Evolutionary conservation across 2,113 vertebrate genomes (phyloP).

Genomic region (Noturus placidus): DNA sequence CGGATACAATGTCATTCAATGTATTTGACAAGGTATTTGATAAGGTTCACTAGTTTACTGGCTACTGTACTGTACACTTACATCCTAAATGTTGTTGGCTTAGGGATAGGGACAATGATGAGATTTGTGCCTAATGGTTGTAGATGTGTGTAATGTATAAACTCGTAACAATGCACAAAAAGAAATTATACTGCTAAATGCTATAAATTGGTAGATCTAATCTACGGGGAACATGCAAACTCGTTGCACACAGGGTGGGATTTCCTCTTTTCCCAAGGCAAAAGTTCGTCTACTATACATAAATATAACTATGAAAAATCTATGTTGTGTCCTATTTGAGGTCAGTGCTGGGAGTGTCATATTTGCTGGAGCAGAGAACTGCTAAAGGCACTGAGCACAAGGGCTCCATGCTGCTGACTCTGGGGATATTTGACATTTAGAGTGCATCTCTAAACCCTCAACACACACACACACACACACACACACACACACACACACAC

Average conservation of each 20-base stretch:
- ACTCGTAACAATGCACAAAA: background rate
- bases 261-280: too few species aligned
- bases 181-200: too few species aligned
- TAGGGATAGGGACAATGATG: background rate
- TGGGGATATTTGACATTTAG: conserved; percentile 34
- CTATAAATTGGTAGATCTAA: background rate
- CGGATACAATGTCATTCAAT: too few species aligned
- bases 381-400: background rate
- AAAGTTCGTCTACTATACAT: too few species aligned
- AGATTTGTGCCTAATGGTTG: background rate
- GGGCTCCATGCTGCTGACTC: conserved; percentile 5
- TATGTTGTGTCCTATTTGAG: background rate
- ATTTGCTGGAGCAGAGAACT: background rate
- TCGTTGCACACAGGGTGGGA: too few species aligned
- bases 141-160: background rate
- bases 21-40: too few species aligned
- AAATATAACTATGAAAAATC: too few species aligned
- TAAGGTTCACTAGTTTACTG: background rate
- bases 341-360: background rate
- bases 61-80: background rate
- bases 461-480: conserved; percentile 10
- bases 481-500: conserved; percentile 23
- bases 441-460: conserved; percentile 17
- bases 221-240: too few species aligned
- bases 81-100: background rate